phyloP scores from a whole-genome alignment of 2,113 vertebrate genomes.

The Plecotus auritus region DNA sequence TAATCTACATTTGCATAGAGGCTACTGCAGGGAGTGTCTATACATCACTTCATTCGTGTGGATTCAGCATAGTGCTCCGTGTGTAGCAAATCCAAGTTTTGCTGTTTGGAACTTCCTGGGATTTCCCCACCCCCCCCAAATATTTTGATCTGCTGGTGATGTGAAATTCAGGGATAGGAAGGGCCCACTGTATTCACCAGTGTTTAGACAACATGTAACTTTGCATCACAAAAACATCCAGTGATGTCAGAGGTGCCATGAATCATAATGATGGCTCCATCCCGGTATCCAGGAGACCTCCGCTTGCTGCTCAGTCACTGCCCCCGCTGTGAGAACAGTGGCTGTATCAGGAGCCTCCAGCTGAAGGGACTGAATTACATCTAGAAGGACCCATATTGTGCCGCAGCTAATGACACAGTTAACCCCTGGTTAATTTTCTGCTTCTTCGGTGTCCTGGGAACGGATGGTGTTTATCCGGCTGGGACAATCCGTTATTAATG shows the following conservation, averaged over 20 bases:
- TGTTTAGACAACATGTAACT: not conserved
- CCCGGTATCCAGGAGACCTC: conserved; percentile 80
- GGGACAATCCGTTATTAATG: conserved; percentile 81
- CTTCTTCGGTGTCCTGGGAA: conserved; percentile 84
- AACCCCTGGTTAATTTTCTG: conserved; percentile 81
- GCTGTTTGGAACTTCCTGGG: not conserved
- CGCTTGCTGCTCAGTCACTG: conserved; percentile 73
- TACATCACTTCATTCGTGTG: not conserved
- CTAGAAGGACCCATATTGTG: conserved; percentile 80
- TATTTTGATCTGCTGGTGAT: not conserved
- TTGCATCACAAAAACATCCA: conserved; percentile 54
- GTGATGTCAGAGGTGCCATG: conserved; percentile 58
- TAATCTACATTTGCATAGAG: not conserved
- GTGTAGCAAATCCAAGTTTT: not conserved
- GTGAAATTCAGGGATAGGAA: not conserved
- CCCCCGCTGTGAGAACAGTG: conserved; percentile 82
- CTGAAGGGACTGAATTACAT: conserved; percentile 80
- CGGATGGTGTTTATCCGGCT: conserved; percentile 77
- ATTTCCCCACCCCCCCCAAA: not conserved
- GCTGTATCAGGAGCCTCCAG: conserved; percentile 75
- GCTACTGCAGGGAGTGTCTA: not conserved
- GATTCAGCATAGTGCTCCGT: not conserved
- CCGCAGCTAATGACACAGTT: conserved; percentile 79
- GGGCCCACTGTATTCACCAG: not conserved
- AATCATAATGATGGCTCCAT: conserved; percentile 56